These are phyloP conservation scores for Aleiodes alternator DNA, from an alignment of 2,888 invertebrate genomes.

Conservation along the genomic window DNA sequence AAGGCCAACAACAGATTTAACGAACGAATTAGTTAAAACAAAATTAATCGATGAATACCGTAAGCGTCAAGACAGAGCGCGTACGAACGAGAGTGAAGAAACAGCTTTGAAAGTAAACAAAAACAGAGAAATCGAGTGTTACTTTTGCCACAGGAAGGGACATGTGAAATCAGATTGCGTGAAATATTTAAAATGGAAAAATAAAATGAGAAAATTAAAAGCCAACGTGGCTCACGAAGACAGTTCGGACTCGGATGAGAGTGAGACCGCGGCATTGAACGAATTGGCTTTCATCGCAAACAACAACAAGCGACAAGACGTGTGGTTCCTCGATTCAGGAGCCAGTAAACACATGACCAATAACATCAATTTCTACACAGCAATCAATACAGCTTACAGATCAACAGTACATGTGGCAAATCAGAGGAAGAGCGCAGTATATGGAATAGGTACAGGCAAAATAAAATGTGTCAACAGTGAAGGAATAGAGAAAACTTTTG, in stretches of 20 bases:
- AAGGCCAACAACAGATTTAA: slow-evolving; percentile 51
- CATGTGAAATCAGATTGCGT: slow-evolving; percentile 45
- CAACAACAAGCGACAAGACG: slow-evolving; percentile 6
- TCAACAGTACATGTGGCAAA: slow-evolving; percentile 39
- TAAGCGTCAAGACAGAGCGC: slow-evolving; percentile 34
- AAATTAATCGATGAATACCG: slow-evolving; percentile 56
- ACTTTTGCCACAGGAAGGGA: slow-evolving; percentile 44
- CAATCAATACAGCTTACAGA: slow-evolving; percentile 12
- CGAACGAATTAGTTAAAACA: slow-evolving; percentile 49
- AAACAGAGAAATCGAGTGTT: slow-evolving; percentile 11
- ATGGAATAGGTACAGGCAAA: slow-evolving; percentile 50
- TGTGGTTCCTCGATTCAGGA: slow-evolving; percentile 52
- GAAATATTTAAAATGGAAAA: slow-evolving; percentile 39
- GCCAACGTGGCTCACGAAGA: too few relatives aligned
- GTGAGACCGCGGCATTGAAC: not conserved
- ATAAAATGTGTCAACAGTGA: slow-evolving; percentile 44
- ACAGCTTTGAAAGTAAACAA: slow-evolving; percentile 31
- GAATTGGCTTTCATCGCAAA: slow-evolving; percentile 11
- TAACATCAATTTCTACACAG: slow-evolving; percentile 43
- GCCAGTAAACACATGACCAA: slow-evolving; percentile 55
- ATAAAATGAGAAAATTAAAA: too few relatives aligned
- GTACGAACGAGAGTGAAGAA: not conserved
- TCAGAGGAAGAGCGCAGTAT: slow-evolving; percentile 31
- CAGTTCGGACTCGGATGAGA: not conserved
- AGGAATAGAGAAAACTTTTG: slow-evolving; percentile 36